Evolutionary conservation across 2,113 vertebrate species (phyloP), one percentile per base, ranked within the genome.

Genomic region (Chitala chitala): DNA sequence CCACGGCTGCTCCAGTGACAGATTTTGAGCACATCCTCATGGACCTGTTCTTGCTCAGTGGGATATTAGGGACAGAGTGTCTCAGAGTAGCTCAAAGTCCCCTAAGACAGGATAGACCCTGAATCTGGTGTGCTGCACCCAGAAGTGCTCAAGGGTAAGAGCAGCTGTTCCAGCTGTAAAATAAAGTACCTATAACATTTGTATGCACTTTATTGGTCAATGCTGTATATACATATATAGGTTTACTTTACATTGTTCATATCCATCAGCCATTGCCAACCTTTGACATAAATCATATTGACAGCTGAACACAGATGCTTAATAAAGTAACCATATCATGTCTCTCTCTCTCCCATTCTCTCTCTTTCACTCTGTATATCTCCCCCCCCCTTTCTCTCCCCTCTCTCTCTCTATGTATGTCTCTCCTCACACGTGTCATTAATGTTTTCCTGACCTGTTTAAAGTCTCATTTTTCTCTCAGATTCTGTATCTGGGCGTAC

Each of bases 391-490:
- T 38, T 29, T 63, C 4, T 63, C 38, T 63, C 29, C 38, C 31
- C 33, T 63, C 33, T 63, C 33, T n/a, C 9, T n/a, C n/a, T n/a
- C n/a, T n/a, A n/a, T 20, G 38, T 63, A 63, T 36, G 38, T 36
- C 10, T 17, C 20, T 38, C 6, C 59, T 33, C 4, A 63, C 17
- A 29, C 33, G 59, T 38, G 58, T 63, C 33, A 63, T 63, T 63
- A 1, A 33, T 63, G 59, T 63, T 63, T 63, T 20, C 33, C n/a
- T 33, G 38, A 3, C 31, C 59, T 63, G 38, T 63, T 63, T 63
- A 63, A 63, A 36, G 20, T 29, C 59, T 63, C 38, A 63, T 63
- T n/a, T n/a, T n/a, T 29, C 59, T 63, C 59, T 63, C 59, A 63
- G 59, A 63, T 63, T 63, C 64, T 38, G 22, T 68, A 42, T 68